Evolutionary conservation across 2,888 invertebrate genomes (phyloP), one percentile per base, ranked within the genome.

Genomic region (Trachelus troglodyta): DNA sequence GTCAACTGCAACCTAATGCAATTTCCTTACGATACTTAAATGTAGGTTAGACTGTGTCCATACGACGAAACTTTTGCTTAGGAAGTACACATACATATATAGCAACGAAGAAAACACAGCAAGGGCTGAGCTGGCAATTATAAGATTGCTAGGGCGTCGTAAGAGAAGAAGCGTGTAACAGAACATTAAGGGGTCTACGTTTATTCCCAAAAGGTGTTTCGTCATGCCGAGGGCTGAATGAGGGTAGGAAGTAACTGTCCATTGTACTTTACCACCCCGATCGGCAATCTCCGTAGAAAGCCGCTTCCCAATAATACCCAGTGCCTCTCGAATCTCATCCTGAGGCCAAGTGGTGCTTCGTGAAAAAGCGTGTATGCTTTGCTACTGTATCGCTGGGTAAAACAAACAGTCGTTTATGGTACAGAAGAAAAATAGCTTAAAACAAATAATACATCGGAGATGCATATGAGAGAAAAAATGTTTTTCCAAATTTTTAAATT

Each of bases 111-210:
- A 31, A 71, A 71, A 23, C 23, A 71, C 71, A 71, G 56, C 23
- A 6, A 23, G 56, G 56, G 56, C 56, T 78, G 78, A 76, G 78
- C 73, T 78, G 69, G 78, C 78, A 78, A 78, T 78, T 78, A 78
- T 78, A 78, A 78, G 78, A 78, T 78, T 78, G 78, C 75, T 76
- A 73, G 78, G 78, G 78, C 75, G 73, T 76, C 56, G 78, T 75
- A 40, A 76, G 69, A 69, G 78, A 56, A 40, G 69, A 75, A 68
- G 73, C 78, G 78, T 78, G 75, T 73, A 76, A 78, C 68, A 76
- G 78, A 40, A 69, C 75, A 76, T 77, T 77, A 75, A 77, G 75
- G 69, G 75, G 68, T 71, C 34, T 34, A 34, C 31, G 71, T 34
- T 71, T 71, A 71, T 71, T 71, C 71, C 71, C 71, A 71, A 71